Base-by-base conservation (phyloP, 2,113 vertebrate species). In the Prunella himalayana region DNA sequence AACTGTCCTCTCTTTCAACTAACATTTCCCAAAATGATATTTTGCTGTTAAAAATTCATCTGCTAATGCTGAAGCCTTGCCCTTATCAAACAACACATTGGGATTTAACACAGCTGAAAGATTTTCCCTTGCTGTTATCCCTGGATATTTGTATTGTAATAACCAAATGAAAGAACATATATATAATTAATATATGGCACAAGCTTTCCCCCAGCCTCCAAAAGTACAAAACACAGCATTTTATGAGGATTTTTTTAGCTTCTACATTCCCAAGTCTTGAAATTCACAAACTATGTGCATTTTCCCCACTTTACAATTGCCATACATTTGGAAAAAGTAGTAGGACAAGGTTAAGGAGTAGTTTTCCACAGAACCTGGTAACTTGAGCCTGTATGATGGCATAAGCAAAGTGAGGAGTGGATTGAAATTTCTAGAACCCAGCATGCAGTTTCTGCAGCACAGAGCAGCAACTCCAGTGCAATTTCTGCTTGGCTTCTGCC, bases 31-130 rank as follows among this genome's bases (percentile, higher is more conserved):
- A 22, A 76, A 80, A 61, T 63, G 10, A 49, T 54, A 53, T 50
- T 92, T 88, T 81, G 28, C 39, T 84, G 50, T 57, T 86, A 94
- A 86, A 83, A 96, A 83, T 63, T 91, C 37, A 70, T 66, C 77
- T 78, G 31, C 30, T 41, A 49, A 51, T 13, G 51, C 54, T 77
- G 86, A 88, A 59, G n/a, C 28, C n/a, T 69, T 86, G 80, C 78
- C 59, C 80, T 86, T 80, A 66, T 57, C 54, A 86, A 91, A 37
- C 5, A 92, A 42, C 60, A 70, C 30, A 16, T 0, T 63, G 72
- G 47, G 81, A 78, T 66, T 96, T 64, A 65, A 72, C 64, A 53
- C 23, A 81, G 72, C 23, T 82, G 56, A 78, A 82, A 31, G 75
- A 81, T 66, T 53, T 64, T 42, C 50, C 60, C 39, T 65, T 91